These are phyloP conservation scores for Emydura subglobosa DNA, from an alignment of 2,113 vertebrate genomes.

Conservation along the genomic window DNA sequence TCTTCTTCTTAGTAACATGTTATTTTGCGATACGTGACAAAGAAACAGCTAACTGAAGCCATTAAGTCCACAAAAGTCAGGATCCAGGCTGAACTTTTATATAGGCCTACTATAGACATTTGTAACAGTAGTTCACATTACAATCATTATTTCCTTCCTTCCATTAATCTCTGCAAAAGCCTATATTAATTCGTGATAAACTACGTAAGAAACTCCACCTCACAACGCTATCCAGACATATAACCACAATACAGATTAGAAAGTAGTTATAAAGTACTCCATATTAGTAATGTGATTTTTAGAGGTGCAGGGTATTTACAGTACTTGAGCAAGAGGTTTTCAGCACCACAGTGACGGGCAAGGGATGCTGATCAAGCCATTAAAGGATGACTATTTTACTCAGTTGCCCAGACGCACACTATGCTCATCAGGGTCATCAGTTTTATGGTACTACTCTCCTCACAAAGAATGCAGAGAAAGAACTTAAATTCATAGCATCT, in stretches of 20 bases:
- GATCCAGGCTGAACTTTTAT: background rate
- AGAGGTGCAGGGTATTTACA: background rate
- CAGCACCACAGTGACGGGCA: accelerated
- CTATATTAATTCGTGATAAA: background rate
- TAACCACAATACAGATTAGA: background rate
- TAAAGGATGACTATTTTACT: accelerated
- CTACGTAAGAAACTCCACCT: background rate
- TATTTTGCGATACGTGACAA: background rate
- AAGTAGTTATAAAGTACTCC: background rate
- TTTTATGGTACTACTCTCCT: background rate
- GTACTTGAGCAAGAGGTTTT: accelerated
- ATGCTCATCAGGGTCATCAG: accelerated
- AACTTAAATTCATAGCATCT: background rate
- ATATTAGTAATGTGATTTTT: background rate
- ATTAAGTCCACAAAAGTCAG: background rate
- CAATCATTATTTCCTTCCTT: background rate
- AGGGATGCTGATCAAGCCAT: background rate
- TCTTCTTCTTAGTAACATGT: background rate
- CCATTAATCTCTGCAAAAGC: background rate
- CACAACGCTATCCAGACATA: background rate
- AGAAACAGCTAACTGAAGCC: background rate
- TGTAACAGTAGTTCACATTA: background rate
- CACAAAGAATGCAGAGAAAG: background rate
- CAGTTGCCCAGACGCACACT: accelerated
- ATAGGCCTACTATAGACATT: background rate